Evolutionary conservation across 2,888 invertebrate species (phyloP), one percentile per base, ranked within the genome.

Genomic region (Agriotes lineatus): DNA sequence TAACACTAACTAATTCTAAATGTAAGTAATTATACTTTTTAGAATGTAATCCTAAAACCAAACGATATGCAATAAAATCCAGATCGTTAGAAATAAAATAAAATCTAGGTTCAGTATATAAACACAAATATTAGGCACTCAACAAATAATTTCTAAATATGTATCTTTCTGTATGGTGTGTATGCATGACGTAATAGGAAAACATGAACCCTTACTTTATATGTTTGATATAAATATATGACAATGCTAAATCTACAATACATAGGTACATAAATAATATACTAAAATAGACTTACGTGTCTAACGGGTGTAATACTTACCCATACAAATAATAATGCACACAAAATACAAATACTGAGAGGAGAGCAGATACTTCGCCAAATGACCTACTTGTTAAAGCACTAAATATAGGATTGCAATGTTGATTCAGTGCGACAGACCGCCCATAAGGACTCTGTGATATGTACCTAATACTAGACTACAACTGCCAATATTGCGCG

Each of bases 331-430:
- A 76, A 78, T 78, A 80, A 82, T 80, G 77, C 80, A 81, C 80
- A 79, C 80, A 77, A 80, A 81, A 80, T 80, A 82, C 79, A 80
- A 82, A 82, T 83, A 83, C 82, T 82, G 82, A 81, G 78, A 81
- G 78, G 79, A 79, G 80, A 80, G 80, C 78, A 79, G 78, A 79
- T 80, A 80, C 76, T 78, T 69, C 75, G 75, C 75, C 73, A 72
- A 69, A 72, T 67, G 67, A 77, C 69, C 75, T 80, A 80, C 75
- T 67, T 75, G 69, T 76, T 81, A 82, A 83, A 83, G 82, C 82
- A 82, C 80, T 82, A 82, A 77, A 76, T 78, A 78, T 82, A 82
- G 82, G 82, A 82, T 82, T 82, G 81, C 82, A 80, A 80, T 78
- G 77, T 78, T 78, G 79, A 78, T 76, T 80, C 81, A 80, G 82